Evolutionary conservation across 2,888 invertebrate genomes (phyloP).

Genomic region (Lepidocyrtoides sp.): DNA sequence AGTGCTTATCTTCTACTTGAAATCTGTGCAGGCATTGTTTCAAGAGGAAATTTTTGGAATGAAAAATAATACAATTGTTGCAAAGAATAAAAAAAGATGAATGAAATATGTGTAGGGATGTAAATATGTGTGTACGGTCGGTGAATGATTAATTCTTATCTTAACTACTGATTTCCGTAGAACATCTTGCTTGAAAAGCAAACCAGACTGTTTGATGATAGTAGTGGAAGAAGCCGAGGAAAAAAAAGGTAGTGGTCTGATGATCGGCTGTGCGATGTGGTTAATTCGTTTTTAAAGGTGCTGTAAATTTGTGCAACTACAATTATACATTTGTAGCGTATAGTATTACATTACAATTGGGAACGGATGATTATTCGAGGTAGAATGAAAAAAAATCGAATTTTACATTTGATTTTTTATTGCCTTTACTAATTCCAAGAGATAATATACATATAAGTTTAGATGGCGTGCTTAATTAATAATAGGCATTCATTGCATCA

Average conservation of each 20-base stretch:
- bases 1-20: conserved; percentile 64
- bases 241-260: too few species aligned
- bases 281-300: not conserved
- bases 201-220: not conserved
- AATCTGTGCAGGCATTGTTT: conserved; percentile 22
- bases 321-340: not conserved
- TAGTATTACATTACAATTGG: not conserved
- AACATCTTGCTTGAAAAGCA: conserved; percentile 71
- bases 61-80: not conserved
- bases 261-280: not conserved
- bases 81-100: conserved; percentile 38
- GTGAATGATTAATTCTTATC: conserved; percentile 69
- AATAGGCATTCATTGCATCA: not conserved
- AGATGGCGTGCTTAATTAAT: not conserved
- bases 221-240: too few species aligned
- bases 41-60: conserved; percentile 49
- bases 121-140: conserved; percentile 24
- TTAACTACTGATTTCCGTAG: conserved; percentile 73
- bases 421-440: not conserved
- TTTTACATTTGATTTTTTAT: not conserved
- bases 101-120: conserved; percentile 52
- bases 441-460: too few species aligned
- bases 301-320: too few species aligned
- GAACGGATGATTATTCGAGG: not conserved
- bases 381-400: not conserved